A percentile compares a stretch with the other conserved stretches of the same genome.
These are phyloP conservation scores for Exaiptasia diaphana DNA, from an alignment of 64 coral and sea anemone species.

Conservation along the genomic window DNA sequence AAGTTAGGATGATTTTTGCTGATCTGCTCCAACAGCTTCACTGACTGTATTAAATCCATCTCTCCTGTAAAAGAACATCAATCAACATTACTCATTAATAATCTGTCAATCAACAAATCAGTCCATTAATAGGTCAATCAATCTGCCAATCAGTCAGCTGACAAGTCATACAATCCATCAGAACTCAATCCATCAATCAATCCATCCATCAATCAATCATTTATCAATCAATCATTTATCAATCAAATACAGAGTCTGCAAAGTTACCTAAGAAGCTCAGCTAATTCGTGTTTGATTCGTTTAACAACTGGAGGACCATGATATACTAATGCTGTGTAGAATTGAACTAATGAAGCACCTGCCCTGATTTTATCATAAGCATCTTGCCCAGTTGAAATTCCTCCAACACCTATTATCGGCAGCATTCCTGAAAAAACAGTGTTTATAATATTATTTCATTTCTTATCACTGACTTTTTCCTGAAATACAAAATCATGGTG, in stretches of 20 bases:
- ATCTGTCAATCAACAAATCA: too few relatives aligned
- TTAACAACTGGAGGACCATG: slow-evolving; percentile 93
- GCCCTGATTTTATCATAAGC: slow-evolving; percentile 94
- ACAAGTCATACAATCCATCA: neutral
- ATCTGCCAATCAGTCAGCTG: too few relatives aligned
- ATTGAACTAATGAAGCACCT: slow-evolving; percentile 82
- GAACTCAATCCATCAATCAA: too few relatives aligned
- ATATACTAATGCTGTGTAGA: slow-evolving; percentile 90
- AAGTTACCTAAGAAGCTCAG: slow-evolving; percentile 69
- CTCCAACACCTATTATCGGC: slow-evolving; percentile 94
- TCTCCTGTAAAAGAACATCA: slow-evolving; percentile 16
- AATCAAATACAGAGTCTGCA: too few relatives aligned
- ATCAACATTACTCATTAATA: too few relatives aligned
- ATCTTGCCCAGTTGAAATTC: slow-evolving; percentile 85
- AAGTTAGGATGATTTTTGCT: neutral
- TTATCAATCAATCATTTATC: neutral
- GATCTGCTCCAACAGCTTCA: slow-evolving; percentile 63
- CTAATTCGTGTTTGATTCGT: slow-evolving; percentile 83
- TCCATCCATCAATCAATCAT: too few relatives aligned
- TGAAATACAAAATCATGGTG: too few relatives aligned
- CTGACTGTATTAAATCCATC: slow-evolving; percentile 52
- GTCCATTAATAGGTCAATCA: too few relatives aligned
- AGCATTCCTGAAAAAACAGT: slow-evolving; percentile 54
- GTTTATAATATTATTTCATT: too few relatives aligned
- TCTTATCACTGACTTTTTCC: too few relatives aligned